Conservation (phyloP, 2,797 vertebrate species). For the Martes flavigula region DNA sequence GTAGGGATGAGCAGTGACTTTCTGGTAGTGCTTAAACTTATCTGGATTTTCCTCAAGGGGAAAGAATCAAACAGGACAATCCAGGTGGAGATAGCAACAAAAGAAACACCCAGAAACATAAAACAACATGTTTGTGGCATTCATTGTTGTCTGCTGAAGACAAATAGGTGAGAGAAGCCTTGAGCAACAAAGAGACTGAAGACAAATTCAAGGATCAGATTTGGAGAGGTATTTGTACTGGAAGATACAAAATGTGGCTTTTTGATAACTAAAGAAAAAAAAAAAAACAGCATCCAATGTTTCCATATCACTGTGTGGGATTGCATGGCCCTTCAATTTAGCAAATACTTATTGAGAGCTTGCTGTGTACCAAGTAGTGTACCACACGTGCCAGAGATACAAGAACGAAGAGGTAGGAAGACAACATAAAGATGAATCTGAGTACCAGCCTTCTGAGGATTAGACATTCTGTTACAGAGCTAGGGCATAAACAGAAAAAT, state of each 20-base stretch:
- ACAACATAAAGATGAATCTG: neutral
- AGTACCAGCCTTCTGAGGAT: neutral
- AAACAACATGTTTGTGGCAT: neutral
- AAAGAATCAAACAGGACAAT: neutral
- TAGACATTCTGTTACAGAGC: neutral
- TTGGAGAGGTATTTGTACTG: neutral
- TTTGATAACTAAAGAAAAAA: neutral
- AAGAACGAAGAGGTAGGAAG: neutral
- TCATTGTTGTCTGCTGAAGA: neutral
- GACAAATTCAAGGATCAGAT: neutral
- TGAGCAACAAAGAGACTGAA: neutral
- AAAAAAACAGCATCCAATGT: neutral
- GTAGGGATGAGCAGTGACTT: neutral
- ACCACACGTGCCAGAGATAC: neutral
- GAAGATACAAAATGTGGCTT: neutral
- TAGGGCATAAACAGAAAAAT: neutral
- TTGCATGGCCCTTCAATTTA: neutral
- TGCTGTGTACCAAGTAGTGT: neutral
- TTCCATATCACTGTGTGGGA: neutral
- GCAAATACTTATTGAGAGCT: neutral
- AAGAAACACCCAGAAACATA: neutral
- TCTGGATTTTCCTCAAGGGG: slow-evolving; percentile 1
- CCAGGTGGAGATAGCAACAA: neutral
- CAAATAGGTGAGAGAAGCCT: neutral
- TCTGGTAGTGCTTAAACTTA: slow-evolving; percentile 12